phyloP scores from a whole-genome alignment of 2,888 invertebrate species.

The Acanthosepion pharaonis region DNA sequence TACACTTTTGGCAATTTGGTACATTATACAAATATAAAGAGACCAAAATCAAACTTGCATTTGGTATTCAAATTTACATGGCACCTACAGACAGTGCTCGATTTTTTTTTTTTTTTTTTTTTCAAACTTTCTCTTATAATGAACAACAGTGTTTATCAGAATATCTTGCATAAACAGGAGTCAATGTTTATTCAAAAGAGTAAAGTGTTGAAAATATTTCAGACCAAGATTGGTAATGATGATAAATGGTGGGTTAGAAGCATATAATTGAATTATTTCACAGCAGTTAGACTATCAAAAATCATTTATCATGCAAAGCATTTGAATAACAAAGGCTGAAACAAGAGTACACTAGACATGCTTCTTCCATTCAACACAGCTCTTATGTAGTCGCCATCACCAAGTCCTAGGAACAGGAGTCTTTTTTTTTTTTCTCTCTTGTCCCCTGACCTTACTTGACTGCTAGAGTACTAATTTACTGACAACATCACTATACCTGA shows the following conservation, averaged over 20 bases:
- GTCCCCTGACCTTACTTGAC: no score
- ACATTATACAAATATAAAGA: neutral
- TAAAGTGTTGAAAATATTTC: neutral
- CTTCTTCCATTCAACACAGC: no score
- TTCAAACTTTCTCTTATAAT: no score
- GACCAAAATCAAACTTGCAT: neutral
- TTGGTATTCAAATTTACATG: neutral
- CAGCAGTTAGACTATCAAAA: neutral
- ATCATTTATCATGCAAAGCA: neutral
- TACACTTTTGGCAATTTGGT: neutral
- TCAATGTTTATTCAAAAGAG: neutral
- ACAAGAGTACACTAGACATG: neutral
- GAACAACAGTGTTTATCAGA: no score
- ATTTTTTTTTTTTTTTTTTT: neutral
- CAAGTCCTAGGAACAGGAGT: no score
- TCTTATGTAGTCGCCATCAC: no score
- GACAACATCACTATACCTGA: no score
- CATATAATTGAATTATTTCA: neutral
- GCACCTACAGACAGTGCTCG: neutral
- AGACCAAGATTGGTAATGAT: neutral
- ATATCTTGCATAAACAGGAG: neutral
- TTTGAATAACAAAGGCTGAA: neutral
- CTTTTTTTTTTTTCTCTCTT: no score
- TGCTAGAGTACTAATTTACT: no score
- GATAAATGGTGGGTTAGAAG: neutral